Conservation (phyloP, 1,140 invertebrate genomes). For the Aphis craccivora region DNA sequence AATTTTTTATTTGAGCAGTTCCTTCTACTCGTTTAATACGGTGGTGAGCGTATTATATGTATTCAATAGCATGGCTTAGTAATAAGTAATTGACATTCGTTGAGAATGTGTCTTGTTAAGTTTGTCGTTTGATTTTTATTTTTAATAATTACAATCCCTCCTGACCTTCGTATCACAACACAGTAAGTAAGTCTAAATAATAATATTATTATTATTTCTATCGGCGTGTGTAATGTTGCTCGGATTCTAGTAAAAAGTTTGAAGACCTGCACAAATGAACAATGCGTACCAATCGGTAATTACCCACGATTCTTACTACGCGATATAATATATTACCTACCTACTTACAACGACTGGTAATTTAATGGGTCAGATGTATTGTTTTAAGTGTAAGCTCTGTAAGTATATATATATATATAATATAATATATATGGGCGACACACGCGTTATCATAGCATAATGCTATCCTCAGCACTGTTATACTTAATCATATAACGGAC, state of each 20-base stretch:
- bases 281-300: too few relatives aligned
- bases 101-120: neutral
- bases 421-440: neutral
- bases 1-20: neutral
- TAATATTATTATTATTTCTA: neutral
- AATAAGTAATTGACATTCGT: neutral
- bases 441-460: neutral
- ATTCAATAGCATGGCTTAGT: neutral
- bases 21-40: neutral
- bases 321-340: neutral
- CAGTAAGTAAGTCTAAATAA: neutral
- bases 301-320: neutral
- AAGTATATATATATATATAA: neutral
- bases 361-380: neutral
- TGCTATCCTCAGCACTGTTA: neutral
- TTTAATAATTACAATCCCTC: neutral
- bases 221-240: neutral
- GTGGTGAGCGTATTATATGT: neutral
- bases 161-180: neutral
- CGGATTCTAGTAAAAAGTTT: too few relatives aligned
- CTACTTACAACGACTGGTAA: neutral
- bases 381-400: neutral
- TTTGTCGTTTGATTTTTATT: neutral
- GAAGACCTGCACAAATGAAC: neutral
- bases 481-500: conserved; percentile 4